Evolutionary conservation across 2,797 vertebrate species (phyloP).

Genomic region (Anguilla pacifica): DNA sequence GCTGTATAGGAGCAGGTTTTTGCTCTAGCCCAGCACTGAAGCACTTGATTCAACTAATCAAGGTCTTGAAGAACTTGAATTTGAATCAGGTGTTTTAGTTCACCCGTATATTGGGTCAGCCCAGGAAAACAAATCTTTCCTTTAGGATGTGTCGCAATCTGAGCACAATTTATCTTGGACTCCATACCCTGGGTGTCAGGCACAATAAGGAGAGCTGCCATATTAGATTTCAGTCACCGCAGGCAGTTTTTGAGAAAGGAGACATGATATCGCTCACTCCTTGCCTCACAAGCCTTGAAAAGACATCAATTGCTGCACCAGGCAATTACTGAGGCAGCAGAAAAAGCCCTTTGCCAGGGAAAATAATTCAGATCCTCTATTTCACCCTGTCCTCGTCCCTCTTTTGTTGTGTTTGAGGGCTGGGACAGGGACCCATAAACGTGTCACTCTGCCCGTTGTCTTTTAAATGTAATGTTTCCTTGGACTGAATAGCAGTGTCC

Average conservation of each 20-base stretch:
- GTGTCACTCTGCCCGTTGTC: conserved; percentile 29
- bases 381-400: conserved; percentile 4
- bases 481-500: conserved; percentile 34
- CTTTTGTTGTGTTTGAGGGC: conserved; percentile 12
- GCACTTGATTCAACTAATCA: neutral
- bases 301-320: neutral
- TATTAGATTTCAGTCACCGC: conserved; percentile 14
- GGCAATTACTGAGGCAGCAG: neutral
- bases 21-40: neutral
- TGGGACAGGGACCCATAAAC: conserved; percentile 33
- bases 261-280: neutral
- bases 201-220: neutral
- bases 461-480: conserved; percentile 34
- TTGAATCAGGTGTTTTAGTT: neutral
- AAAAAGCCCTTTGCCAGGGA: neutral
- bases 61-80: neutral
- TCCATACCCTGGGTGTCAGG: neutral
- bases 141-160: neutral
- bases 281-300: neutral
- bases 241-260: conserved; percentile 7
- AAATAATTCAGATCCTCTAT: conserved; percentile 15
- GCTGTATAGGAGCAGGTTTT: neutral
- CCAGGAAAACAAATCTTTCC: neutral
- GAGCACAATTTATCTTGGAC: conserved; percentile 6
- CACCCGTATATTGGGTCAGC: neutral